These are phyloP conservation scores for Noctua pronuba DNA, from an alignment of 2,888 invertebrate genomes.

Conservation along the genomic window DNA sequence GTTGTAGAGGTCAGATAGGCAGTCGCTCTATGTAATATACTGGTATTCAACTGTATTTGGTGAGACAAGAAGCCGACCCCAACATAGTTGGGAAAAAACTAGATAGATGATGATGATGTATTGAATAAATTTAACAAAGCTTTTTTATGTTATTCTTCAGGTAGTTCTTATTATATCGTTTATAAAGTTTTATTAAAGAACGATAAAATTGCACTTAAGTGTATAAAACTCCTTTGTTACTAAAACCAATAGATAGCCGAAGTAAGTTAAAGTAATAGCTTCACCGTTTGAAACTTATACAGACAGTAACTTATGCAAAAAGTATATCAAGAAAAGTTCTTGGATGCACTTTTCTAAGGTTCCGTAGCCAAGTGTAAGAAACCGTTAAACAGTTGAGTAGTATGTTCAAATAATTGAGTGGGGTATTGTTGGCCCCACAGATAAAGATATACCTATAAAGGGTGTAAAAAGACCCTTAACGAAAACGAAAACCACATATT, in stretches of 20 bases:
- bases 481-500: no score
- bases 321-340: conserved; percentile 9
- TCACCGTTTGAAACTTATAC: conserved; percentile 12
- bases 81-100: no score
- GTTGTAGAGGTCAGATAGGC: no score
- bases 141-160: not conserved
- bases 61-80: no score
- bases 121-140: not conserved
- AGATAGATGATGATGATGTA: no score
- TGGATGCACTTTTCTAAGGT: conserved; percentile 19
- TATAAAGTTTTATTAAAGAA: not conserved
- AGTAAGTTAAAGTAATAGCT: conserved; percentile 21
- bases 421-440: not conserved
- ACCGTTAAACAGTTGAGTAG: not conserved
- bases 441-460: no score
- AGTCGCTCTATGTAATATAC: no score
- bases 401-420: not conserved
- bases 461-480: no score
- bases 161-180: not conserved
- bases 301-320: conserved; percentile 38
- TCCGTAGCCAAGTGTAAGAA: not conserved
- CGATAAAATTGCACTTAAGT: not conserved
- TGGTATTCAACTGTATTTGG: no score
- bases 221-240: conserved; percentile 3
- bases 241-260: conserved; percentile 3